phyloP scores from a whole-genome alignment of 2,888 invertebrate genomes.

The Catocala nupta region DNA sequence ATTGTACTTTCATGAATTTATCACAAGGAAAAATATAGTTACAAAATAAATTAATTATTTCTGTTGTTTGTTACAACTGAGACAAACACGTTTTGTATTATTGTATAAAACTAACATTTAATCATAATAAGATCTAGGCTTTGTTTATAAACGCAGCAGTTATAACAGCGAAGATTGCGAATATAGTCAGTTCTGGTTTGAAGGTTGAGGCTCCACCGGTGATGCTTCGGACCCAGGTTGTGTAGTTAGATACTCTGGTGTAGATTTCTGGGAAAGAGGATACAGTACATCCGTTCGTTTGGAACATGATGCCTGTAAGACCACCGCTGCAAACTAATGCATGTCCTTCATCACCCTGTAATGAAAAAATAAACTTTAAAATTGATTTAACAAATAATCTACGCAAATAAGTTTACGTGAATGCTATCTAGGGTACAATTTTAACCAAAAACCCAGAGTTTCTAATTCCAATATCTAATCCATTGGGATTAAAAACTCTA shows the following conservation, averaged over 20 bases:
- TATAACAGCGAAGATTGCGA: conserved; percentile 50
- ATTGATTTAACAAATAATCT: too few species aligned
- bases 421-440: too few species aligned
- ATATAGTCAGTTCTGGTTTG: conserved; percentile 52
- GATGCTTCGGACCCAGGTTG: conserved; percentile 60
- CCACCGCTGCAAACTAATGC: conserved; percentile 61
- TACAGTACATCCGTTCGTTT: conserved; percentile 49
- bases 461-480: too few species aligned
- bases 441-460: too few species aligned
- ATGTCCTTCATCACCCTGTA: conserved; percentile 66
- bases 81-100: too few species aligned
- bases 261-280: conserved; percentile 65
- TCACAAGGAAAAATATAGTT: too few species aligned
- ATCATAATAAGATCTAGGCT: background rate
- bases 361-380: conserved; percentile 7
- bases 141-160: conserved; percentile 47
- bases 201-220: conserved; percentile 58
- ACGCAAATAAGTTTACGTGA: too few species aligned
- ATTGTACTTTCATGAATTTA: too few species aligned
- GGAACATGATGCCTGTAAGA: conserved; percentile 62
- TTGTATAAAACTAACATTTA: background rate
- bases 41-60: too few species aligned
- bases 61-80: too few species aligned
- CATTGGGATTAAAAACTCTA: too few species aligned
- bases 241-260: conserved; percentile 66